phyloP scores from a whole-genome alignment of 2,888 invertebrate genomes.

The Nudaria mundana region DNA sequence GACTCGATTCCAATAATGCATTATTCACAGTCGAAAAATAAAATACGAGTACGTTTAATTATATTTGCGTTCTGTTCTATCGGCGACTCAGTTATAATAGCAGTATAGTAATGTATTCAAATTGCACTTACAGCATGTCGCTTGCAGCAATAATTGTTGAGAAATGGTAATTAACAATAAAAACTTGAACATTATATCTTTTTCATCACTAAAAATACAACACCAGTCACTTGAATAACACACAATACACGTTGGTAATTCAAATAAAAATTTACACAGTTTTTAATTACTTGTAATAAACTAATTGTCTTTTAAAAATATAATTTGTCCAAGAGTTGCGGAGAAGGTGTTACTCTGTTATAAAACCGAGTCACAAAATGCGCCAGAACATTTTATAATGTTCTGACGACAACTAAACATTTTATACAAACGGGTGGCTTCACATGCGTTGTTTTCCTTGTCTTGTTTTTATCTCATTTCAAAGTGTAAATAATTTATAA shows the following conservation, averaged over 20 bases:
- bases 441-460: slow-evolving; percentile 27
- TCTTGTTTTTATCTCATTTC: slow-evolving; percentile 26
- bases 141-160: slow-evolving; percentile 32
- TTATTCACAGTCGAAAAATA: slow-evolving; percentile 14
- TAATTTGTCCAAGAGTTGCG: slow-evolving; percentile 5
- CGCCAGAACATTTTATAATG: slow-evolving; percentile 25
- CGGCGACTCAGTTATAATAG: slow-evolving; percentile 9
- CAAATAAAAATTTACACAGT: too few relatives aligned
- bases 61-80: slow-evolving; percentile 22
- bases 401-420: too few relatives aligned
- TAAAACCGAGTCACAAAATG: slow-evolving; percentile 17
- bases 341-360: slow-evolving; percentile 18
- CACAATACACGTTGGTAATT: too few relatives aligned
- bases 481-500: slow-evolving; percentile 17
- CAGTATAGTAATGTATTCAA: slow-evolving; percentile 23
- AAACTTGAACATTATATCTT: slow-evolving; percentile 31
- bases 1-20: slow-evolving; percentile 18
- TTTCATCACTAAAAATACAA: slow-evolving; percentile 21
- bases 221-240: slow-evolving; percentile 11
- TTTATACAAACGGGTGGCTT: slow-evolving; percentile 16
- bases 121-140: slow-evolving; percentile 40
- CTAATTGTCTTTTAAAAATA: not conserved
- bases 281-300: not conserved
- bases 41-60: too few relatives aligned
- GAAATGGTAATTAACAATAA: slow-evolving; percentile 27